These are phyloP conservation scores for Chloroceryle inda DNA, from an alignment of 2,797 vertebrate genomes.

Conservation along the genomic window DNA sequence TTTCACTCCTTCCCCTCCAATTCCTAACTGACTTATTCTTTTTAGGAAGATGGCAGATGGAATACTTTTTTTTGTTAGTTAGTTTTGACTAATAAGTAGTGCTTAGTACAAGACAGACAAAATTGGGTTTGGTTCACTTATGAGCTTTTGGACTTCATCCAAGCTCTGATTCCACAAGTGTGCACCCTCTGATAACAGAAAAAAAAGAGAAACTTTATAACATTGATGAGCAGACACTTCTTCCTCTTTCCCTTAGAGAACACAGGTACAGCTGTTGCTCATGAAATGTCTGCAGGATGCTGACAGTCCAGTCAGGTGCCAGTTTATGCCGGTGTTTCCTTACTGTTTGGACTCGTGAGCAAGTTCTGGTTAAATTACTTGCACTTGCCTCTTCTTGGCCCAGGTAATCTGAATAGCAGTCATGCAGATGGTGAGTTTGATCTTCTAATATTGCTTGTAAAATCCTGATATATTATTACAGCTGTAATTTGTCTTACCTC, in stretches of 20 bases:
- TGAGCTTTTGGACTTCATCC: not conserved
- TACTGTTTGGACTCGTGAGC: not conserved
- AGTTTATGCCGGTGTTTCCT: not conserved
- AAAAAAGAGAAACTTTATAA: not conserved
- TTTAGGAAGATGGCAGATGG: not conserved
- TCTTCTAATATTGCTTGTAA: not conserved
- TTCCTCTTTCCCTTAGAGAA: not conserved
- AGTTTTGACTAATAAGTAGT: not conserved
- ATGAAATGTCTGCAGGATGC: not conserved
- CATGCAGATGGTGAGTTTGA: not conserved
- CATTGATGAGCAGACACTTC: not conserved
- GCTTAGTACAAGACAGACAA: not conserved
- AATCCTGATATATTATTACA: not conserved
- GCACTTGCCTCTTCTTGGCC: not conserved
- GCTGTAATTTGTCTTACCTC: not conserved
- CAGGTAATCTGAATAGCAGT: not conserved
- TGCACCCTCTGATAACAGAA: not conserved
- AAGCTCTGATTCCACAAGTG: not conserved
- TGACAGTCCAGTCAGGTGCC: not conserved
- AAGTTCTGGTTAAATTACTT: not conserved
- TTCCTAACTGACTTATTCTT: not conserved
- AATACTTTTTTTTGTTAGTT: not conserved
- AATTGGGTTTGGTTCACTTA: not conserved
- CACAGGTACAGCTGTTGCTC: not conserved
- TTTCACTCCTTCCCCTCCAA: not conserved